Base-by-base conservation (phyloP, 1,140 invertebrate genomes). In the Diachasmimorpha longicaudata region DNA sequence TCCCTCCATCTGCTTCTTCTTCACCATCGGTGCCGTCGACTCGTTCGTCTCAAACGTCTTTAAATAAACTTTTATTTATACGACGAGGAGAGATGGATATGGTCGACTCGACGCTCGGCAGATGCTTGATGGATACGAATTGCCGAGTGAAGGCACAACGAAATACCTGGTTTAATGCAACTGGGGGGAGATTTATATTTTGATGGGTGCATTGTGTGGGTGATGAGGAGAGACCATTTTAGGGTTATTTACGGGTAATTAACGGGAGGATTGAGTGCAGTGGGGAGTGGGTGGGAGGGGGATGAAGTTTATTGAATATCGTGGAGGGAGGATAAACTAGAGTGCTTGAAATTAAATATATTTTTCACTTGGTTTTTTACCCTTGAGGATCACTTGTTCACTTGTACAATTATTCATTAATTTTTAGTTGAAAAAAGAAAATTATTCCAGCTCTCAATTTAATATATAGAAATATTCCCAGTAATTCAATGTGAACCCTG, bases 51-150 rank as follows among this genome's bases (percentile, higher is more conserved):
- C 73, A 78, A 85, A 85, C 79, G 82, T 87, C 86, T 88, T 87
- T 88, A 87, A 87, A 87, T 88, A 87, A 88, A 87, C 84, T 87
- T 88, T 88, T 87, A 87, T 88, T 88, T 86, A 86, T 87, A 87
- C 79, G 83, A 84, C 46, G 55, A 70, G 71, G 52, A 31, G 63
- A 77, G 75, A 79, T 77, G 78, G 78, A 79, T 77, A 74, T 77
- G 70, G 44, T 77, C 74, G 52, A 71, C 72, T 73, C 68, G 77
- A 68, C 63, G n/a, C 74, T 52, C 42, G 70, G 75, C 78, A 77
- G 78, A 79, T 79, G 78, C 75, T 77, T 77, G 78, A 79, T 79
- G 78, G 74, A 79, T 79, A 77, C 69, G 69, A 71, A 79, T 79
- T 77, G 69, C 72, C 19, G 52, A 13, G 46, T 71, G 19, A 31